Conservation (phyloP, 2,797 vertebrate genomes). For the Poecilia gillii region DNA sequence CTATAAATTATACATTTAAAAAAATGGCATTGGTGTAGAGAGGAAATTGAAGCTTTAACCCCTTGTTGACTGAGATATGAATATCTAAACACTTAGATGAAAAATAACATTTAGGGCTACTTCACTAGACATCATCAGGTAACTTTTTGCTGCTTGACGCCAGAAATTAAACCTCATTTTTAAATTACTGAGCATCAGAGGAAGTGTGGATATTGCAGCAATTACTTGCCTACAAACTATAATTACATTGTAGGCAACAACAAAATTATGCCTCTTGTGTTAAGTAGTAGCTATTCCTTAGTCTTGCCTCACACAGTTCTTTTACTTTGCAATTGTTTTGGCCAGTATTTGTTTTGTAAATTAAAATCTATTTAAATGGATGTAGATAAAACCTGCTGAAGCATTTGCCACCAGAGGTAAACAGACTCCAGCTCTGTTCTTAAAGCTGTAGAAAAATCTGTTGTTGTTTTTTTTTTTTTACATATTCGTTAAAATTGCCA, state of each 20-base stretch:
- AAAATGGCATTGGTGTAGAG: not conserved
- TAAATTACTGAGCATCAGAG: not conserved
- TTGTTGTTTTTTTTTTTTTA: no score
- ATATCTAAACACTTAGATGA: not conserved
- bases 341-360: not conserved
- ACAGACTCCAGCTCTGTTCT: not conserved
- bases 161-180: not conserved
- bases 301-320: not conserved
- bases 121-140: not conserved
- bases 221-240: not conserved
- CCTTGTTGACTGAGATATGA: not conserved
- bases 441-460: no score
- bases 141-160: conserved; percentile 1
- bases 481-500: no score
- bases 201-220: not conserved
- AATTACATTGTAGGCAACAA: conserved; percentile 2
- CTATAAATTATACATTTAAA: not conserved
- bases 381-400: not conserved
- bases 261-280: conserved; percentile 1
- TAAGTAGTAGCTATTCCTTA: not conserved
- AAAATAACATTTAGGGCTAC: no score
- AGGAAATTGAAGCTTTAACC: not conserved
- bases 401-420: not conserved
- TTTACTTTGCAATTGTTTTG: not conserved
- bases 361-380: not conserved